These are phyloP conservation scores for Arenaria interpres DNA, from an alignment of 2,113 vertebrate genomes.

Conservation along the genomic window DNA sequence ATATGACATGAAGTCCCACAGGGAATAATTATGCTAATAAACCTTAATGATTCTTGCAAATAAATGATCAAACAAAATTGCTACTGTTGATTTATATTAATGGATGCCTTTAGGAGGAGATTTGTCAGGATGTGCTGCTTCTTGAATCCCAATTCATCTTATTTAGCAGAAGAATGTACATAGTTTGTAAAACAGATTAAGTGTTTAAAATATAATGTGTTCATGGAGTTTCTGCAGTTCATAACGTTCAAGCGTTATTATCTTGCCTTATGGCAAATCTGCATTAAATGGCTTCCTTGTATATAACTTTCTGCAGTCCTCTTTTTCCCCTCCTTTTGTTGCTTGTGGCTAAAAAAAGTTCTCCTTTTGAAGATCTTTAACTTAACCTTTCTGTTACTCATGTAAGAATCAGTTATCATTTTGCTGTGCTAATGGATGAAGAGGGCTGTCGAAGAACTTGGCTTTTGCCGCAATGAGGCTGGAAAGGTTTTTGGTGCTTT, in stretches of 20 bases:
- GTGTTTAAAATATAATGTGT: constrained; percentile 75
- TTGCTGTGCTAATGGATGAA: background rate
- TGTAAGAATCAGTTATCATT: background rate
- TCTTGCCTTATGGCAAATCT: constrained; percentile 69
- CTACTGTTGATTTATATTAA: constrained; percentile 86
- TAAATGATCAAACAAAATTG: constrained; percentile 86
- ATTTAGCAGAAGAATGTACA: constrained; percentile 74
- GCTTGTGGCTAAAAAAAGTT: background rate
- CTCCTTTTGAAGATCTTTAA: background rate
- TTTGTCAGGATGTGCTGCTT: constrained; percentile 76
- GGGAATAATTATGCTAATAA: constrained; percentile 89
- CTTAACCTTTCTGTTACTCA: background rate
- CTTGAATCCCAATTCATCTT: constrained; percentile 81
- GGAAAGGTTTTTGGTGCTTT: background rate
- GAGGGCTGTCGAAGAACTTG: background rate
- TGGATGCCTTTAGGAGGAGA: constrained; percentile 83
- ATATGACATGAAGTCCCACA: constrained; percentile 78
- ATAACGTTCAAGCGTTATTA: constrained; percentile 55
- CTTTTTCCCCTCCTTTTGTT: background rate
- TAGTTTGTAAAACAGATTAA: constrained; percentile 79
- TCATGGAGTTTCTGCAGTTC: constrained; percentile 69
- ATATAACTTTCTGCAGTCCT: constrained; percentile 34
- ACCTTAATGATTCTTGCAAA: constrained; percentile 86
- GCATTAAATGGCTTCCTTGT: constrained; percentile 55
- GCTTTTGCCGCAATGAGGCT: background rate